Evolutionary conservation across 1,140 invertebrate species (phyloP), one percentile per base, ranked within the genome.

Genomic region (Eumeta japonica): DNA sequence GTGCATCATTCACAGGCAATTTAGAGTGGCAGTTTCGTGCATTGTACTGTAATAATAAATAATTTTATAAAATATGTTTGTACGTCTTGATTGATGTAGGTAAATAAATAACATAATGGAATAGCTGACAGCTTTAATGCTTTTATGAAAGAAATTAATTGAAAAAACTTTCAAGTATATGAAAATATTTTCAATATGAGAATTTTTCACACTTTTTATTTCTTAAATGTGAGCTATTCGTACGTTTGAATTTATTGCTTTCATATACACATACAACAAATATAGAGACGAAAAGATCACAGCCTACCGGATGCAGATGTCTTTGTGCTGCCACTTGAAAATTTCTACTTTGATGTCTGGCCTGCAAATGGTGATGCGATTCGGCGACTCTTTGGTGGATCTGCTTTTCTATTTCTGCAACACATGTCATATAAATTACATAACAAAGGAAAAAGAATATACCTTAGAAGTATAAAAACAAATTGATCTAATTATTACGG

Each of bases 391-490:
- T 44, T 55, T 67, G 54, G 43, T 73, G 65, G 15, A 73, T 70
- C 35, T 67, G 61, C 48, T 70, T 73, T 14, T 70, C 68, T 12
- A 73, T 68, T 37, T 73, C 68, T 73, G 51, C n/a, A 56, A 51
- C 31, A 27, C 19, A n/a, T n/a, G n/a, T n/a, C n/a, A n/a, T n/a
- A n/a, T n/a, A n/a, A n/a, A n/a, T n/a, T n/a, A n/a, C n/a, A n/a
- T n/a, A n/a, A n/a, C n/a, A n/a, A n/a, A n/a, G n/a, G n/a, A n/a
- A n/a, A n/a, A n/a, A n/a, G n/a, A n/a, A n/a, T n/a, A n/a, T n/a
- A n/a, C n/a, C n/a, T n/a, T n/a, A n/a, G n/a, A n/a, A n/a, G n/a
- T n/a, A n/a, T n/a, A n/a, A n/a, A n/a, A n/a, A n/a, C n/a, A n/a
- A n/a, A n/a, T n/a, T n/a, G n/a, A n/a, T n/a, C n/a, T n/a, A n/a